These are phyloP conservation scores for Galeopterus variegatus DNA, from an alignment of 2,113 vertebrate species.

Conservation along the genomic window DNA sequence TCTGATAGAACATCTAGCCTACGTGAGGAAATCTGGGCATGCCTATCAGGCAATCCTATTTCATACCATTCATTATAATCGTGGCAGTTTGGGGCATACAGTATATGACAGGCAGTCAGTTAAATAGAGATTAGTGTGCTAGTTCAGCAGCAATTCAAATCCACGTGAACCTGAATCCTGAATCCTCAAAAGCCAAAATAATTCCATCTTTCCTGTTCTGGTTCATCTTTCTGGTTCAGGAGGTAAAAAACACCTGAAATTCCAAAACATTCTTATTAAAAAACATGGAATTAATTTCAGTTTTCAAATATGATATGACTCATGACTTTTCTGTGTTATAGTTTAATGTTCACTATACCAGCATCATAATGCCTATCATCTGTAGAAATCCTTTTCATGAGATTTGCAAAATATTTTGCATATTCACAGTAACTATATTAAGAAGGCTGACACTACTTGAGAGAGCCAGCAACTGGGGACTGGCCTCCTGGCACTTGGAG, in stretches of 20 bases:
- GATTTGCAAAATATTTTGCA: background rate
- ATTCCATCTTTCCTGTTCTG: constrained; percentile 8
- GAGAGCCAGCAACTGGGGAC: background rate
- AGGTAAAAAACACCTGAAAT: background rate
- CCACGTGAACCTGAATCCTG: constrained; percentile 4
- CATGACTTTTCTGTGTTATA: background rate
- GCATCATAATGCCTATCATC: background rate
- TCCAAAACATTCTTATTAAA: constrained; percentile 1
- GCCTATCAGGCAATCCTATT: constrained; percentile 41
- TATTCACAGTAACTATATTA: background rate
- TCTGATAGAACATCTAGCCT: constrained; percentile 55
- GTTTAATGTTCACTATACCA: background rate
- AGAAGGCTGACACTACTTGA: background rate
- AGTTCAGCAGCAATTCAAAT: constrained; percentile 73
- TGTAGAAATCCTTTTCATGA: background rate
- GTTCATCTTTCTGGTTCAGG: constrained; percentile 68
- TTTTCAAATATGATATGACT: constrained; percentile 15
- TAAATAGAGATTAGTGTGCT: constrained; percentile 64
- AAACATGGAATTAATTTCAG: constrained; percentile 9
- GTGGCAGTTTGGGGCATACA: background rate
- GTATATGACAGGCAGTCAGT: constrained; percentile 29
- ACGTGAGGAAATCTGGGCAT: constrained; percentile 42
- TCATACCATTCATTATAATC: constrained; percentile 48
- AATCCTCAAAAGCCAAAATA: background rate
- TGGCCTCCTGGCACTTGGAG: background rate